Base-by-base conservation (phyloP, 92 coral and sea anemone species). In the Zoanthus solanderi region DNA sequence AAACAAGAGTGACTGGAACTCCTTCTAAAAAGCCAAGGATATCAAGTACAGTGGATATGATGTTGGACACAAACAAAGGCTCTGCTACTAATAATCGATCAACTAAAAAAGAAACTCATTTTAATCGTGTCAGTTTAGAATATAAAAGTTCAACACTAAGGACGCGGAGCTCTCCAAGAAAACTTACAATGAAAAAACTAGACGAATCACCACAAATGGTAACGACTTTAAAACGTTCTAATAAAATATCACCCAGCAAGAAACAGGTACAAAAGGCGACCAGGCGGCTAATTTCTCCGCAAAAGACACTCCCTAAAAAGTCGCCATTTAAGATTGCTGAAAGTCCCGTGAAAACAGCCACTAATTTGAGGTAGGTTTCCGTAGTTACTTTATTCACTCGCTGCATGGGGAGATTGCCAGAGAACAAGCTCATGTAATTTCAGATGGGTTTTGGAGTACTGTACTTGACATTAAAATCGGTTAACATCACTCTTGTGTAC, bases 1-100 rank as follows among this genome's bases (percentile, higher is more conserved):
- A 18, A 66, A 28, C 28, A 34, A 18, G 12, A 46, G 13, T 30
- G 14, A 81, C 23, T 23, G 58, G n/a, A 65, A 65, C 37, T 16
- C 75, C 73, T 47, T 46, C 85, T 4, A 81, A 81, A 81, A 81
- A 66, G 75, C 75, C 76, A n/a, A 81, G 75, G 30, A 46, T 81
- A 67, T 16, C 60, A 23, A 81, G 45, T n/a, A 13, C 30, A 28
- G 10, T 47, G 42, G 75, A 81, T 0, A 18, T 11, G 60, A 66
- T 65, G 74, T 56, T 63, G 58, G 63, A 81, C 47, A 66, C n/a
- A 14, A 37, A 57, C 14, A 4, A 8, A 60, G 54, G 18, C 17
- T 56, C 84, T 6, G 42, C 9, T 42, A 8, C 10, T 71, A 71
- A 37, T 37, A 57, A 17, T 9, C 84, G 58, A 23, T n/a, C 37